These are phyloP conservation scores for Drosophila mettleri DNA, from an alignment of 2,888 invertebrate species.

Conservation along the genomic window DNA sequence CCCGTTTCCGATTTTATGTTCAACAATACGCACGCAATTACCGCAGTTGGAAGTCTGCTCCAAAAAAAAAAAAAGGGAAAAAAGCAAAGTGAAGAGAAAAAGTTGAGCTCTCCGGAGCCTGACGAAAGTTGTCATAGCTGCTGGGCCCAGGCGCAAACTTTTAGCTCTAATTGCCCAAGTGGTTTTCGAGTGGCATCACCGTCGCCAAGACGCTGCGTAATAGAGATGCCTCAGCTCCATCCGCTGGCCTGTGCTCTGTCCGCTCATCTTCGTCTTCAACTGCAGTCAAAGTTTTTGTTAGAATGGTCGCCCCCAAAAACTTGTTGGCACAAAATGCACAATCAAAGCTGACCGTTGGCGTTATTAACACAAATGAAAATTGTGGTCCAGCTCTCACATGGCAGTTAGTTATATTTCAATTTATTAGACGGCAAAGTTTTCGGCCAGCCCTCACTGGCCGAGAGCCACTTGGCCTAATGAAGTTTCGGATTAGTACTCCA, in stretches of 20 bases:
- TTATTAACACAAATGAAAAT: conserved; percentile 66
- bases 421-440: conserved; percentile 60
- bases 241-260: background rate
- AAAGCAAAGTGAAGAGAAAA: background rate
- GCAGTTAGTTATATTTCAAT: conserved; percentile 64
- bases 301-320: conserved; percentile 22
- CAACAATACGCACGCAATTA: conserved; percentile 76
- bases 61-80: background rate
- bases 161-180: conserved; percentile 75
- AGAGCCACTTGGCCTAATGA: conserved; percentile 66
- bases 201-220: conserved; percentile 62
- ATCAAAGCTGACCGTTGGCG: conserved; percentile 71
- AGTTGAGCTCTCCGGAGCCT: conserved; percentile 59
- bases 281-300: conserved; percentile 40
- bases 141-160: conserved; percentile 63
- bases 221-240: conserved; percentile 43
- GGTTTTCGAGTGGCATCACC: conserved; percentile 67
- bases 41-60: conserved; percentile 60
- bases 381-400: conserved; percentile 42
- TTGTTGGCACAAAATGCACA: conserved; percentile 62
- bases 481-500: conserved; percentile 54
- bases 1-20: conserved; percentile 21
- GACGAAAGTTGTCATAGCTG: conserved; percentile 69
- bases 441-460: background rate
- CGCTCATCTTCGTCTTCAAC: background rate